A percentile compares a stretch with the other conserved stretches of the same genome.
Evolutionary conservation across 2,888 invertebrate genomes (phyloP).

Genomic region (Gastrophysa polygoni): DNA sequence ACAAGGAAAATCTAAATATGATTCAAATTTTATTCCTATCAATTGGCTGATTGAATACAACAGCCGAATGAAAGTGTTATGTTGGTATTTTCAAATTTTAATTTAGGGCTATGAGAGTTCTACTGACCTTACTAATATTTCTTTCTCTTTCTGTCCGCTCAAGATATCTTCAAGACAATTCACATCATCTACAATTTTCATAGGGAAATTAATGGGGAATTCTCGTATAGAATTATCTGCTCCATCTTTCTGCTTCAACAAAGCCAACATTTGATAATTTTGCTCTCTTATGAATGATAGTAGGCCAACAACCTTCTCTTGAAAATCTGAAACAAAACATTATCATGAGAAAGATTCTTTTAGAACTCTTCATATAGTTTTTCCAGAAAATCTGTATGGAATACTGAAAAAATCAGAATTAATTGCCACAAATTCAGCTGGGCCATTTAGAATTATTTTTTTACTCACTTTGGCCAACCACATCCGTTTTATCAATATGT

Average conservation of each 20-base stretch:
- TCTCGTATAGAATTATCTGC: not conserved
- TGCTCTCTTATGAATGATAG: constrained; percentile 4
- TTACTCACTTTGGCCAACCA: not conserved
- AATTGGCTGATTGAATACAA: too few species aligned
- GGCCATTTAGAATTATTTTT: not conserved
- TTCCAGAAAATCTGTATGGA: not conserved
- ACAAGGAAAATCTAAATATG: not conserved
- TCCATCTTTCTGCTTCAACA: not conserved
- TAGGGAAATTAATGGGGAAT: not conserved
- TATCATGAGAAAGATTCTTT: not conserved
- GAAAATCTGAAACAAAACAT: constrained; percentile 1
- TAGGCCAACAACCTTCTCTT: not conserved
- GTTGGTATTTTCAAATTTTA: too few species aligned
- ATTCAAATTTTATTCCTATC: too few species aligned
- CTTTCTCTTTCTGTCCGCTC: not conserved
- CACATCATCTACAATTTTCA: not conserved
- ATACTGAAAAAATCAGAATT: too few species aligned
- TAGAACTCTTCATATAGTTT: not conserved
- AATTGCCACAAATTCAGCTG: too few species aligned
- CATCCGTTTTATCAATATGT: not conserved
- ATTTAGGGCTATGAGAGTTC: too few species aligned
- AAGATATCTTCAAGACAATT: not conserved
- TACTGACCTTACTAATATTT: not conserved
- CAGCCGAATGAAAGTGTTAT: too few species aligned
- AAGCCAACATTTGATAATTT: not conserved